These are phyloP conservation scores for Oncorhynchus masou DNA, from an alignment of 2,113 vertebrate species.

Conservation along the genomic window DNA sequence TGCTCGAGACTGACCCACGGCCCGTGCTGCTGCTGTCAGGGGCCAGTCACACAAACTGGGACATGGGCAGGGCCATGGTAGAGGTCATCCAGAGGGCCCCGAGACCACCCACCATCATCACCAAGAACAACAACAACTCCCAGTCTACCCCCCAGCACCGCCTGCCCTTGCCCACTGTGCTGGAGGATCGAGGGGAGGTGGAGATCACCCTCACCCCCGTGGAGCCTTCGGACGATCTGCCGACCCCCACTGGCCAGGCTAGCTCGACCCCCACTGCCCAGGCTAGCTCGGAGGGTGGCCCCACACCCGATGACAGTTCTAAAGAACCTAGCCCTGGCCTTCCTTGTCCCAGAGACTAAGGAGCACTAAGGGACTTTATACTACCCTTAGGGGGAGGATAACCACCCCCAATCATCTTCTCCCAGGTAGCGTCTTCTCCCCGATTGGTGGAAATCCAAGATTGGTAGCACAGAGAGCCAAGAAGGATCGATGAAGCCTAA, in stretches of 20 bases:
- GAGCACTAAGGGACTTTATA: constrained; percentile 1
- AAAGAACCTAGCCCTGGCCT: constrained; percentile 23
- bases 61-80: constrained; percentile 61
- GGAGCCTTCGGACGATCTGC: constrained; percentile 28
- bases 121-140: constrained; percentile 41
- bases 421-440: not conserved
- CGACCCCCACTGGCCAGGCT: not conserved
- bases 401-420: not conserved
- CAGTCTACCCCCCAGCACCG: not conserved
- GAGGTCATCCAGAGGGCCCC: constrained; percentile 76
- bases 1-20: constrained; percentile 25
- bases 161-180: constrained; percentile 39
- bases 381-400: not conserved
- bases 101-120: constrained; percentile 5
- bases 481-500: constrained; percentile 61
- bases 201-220: constrained; percentile 66
- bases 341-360: not conserved
- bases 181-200: constrained; percentile 60
- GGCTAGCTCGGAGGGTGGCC: not conserved
- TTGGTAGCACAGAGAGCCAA: constrained; percentile 31
- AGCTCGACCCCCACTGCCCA: not conserved
- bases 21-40: constrained; percentile 60
- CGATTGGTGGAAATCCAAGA: constrained; percentile 60
- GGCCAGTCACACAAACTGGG: constrained; percentile 48
- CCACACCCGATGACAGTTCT: constrained; percentile 10